Evolutionary conservation across 1,140 invertebrate genomes (phyloP).

Genomic region (Periplaneta americana): DNA sequence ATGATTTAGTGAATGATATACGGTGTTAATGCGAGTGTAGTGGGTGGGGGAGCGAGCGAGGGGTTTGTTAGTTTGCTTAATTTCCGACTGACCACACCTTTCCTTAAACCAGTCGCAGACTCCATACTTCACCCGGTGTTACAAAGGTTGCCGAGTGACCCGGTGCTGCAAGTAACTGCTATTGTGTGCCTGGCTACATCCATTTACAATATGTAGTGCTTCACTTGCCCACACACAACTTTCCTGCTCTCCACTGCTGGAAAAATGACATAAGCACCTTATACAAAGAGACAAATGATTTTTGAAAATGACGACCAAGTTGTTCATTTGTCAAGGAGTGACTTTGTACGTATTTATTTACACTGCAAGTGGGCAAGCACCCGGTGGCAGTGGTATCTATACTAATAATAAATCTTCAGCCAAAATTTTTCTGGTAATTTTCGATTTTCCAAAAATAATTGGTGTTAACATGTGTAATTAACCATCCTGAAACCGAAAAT

Average conservation of each 20-base stretch:
- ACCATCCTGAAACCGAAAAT: no score
- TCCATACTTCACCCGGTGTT: background rate
- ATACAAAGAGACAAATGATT: no score
- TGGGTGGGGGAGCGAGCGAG: background rate
- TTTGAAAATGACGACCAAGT: no score
- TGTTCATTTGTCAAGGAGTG: no score
- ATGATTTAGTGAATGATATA: background rate
- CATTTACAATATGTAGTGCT: background rate
- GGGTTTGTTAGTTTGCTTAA: background rate
- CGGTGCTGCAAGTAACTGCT: background rate
- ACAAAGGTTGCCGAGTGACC: background rate
- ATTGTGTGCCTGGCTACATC: background rate
- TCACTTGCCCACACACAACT: background rate
- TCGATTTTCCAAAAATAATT: no score
- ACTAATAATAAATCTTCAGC: no score
- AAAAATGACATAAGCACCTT: background rate
- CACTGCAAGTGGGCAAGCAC: no score
- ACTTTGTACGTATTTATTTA: no score
- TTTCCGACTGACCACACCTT: background rate
- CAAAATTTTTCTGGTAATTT: no score
- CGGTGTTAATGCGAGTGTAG: background rate
- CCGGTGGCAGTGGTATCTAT: no score
- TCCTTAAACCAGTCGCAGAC: background rate
- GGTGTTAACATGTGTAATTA: no score
- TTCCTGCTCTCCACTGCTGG: background rate